These are phyloP conservation scores for Protomyctophum bolini DNA, from an alignment of 2,113 vertebrate genomes.

Conservation along the genomic window DNA sequence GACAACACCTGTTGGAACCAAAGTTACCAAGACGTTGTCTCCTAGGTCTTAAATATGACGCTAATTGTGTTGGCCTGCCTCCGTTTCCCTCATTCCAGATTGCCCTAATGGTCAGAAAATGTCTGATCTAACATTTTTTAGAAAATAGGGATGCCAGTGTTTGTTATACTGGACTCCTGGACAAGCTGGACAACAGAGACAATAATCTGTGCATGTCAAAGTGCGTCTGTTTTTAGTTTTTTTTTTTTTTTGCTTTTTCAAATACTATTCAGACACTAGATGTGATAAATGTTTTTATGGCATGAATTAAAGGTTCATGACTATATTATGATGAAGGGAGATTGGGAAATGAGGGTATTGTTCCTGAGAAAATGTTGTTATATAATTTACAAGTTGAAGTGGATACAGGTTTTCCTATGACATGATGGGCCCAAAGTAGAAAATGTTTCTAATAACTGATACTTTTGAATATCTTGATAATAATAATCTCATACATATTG, in stretches of 20 bases:
- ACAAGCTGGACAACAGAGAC: not conserved
- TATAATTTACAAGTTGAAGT: not conserved
- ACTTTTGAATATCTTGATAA: not conserved
- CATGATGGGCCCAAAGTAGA: not conserved
- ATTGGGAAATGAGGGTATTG: not conserved
- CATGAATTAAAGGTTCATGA: conserved; percentile 1
- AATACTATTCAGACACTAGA: not conserved
- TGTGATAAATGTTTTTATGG: not conserved
- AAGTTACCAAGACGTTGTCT: not conserved
- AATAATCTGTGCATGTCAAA: conserved; percentile 15
- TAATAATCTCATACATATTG: conserved; percentile 26
- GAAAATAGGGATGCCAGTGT: too few relatives aligned
- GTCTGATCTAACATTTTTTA: too few relatives aligned
- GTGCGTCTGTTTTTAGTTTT: not conserved
- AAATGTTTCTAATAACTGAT: not conserved
- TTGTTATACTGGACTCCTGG: too few relatives aligned
- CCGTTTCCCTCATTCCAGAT: too few relatives aligned
- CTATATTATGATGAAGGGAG: not conserved
- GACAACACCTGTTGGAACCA: too few relatives aligned
- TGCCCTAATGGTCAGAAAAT: too few relatives aligned
- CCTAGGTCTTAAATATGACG: too few relatives aligned
- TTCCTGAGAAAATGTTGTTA: not conserved
- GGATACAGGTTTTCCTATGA: not conserved
- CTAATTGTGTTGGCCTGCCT: too few relatives aligned
- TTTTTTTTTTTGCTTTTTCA: conserved; percentile 11